Conservation (phyloP, 2,113 vertebrate genomes). For the Rhabdornis inornatus region DNA sequence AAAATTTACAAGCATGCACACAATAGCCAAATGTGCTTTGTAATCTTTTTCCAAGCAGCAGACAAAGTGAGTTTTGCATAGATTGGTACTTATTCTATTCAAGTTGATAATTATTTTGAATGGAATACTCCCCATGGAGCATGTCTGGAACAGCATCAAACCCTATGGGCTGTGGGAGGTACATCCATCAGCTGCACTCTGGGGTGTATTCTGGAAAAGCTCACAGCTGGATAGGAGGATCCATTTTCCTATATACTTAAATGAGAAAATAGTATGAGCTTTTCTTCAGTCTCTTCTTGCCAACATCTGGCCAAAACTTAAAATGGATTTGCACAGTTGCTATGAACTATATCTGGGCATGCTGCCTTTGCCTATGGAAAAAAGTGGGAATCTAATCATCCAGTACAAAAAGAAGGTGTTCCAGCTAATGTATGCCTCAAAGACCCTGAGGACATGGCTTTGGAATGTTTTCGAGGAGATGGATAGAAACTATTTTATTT, state of each 20-base stretch:
- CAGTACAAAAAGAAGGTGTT: conserved; percentile 23
- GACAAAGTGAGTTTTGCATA: conserved; percentile 10
- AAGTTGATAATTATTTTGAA: conserved; percentile 59
- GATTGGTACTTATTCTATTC: conserved; percentile 39
- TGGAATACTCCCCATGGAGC: conserved; percentile 52
- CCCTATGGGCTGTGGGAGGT: conserved; percentile 16
- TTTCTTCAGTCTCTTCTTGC: conserved; percentile 38
- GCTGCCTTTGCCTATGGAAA: conserved; percentile 17
- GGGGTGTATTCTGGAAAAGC: conserved; percentile 37
- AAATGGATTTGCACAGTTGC: background rate
- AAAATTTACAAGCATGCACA: conserved; percentile 17
- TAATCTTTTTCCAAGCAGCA: conserved; percentile 33
- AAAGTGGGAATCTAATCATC: conserved; percentile 11
- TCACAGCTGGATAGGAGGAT: conserved; percentile 57
- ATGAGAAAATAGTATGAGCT: conserved; percentile 26
- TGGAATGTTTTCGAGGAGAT: conserved; percentile 1
- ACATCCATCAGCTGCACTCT: conserved; percentile 34
- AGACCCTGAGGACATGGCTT: background rate
- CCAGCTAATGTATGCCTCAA: background rate
- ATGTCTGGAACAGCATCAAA: conserved; percentile 52
- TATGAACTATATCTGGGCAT: background rate
- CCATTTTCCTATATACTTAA: conserved; percentile 35
- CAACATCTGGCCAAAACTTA: conserved; percentile 35
- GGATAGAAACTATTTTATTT: background rate
- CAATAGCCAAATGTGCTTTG: conserved; percentile 45